These are phyloP conservation scores for Rafetus swinhoei DNA, from an alignment of 2,113 vertebrate species.

Conservation along the genomic window DNA sequence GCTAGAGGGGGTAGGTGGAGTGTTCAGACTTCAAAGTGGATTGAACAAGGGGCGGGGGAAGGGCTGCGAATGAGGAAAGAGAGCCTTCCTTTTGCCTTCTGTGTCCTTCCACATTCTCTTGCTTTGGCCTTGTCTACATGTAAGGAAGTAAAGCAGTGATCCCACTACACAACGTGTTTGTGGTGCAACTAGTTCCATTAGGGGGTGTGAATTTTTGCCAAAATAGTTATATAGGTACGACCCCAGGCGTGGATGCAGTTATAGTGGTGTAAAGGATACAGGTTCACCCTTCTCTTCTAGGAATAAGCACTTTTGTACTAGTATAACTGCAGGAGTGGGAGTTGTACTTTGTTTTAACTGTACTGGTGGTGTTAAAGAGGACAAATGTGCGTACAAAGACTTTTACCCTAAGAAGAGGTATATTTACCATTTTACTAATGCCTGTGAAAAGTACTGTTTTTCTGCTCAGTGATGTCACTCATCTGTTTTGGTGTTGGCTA, in stretches of 20 bases:
- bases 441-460: background rate
- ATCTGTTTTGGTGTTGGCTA: background rate
- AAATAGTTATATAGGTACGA: background rate
- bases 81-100: background rate
- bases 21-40: background rate
- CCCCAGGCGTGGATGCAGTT: background rate
- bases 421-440: background rate
- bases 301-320: background rate
- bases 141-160: background rate
- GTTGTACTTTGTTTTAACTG: background rate
- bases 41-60: constrained; percentile 3
- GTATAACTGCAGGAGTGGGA: rapidly evolving
- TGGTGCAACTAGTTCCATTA: background rate
- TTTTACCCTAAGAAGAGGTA: background rate
- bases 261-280: background rate
- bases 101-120: background rate
- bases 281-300: background rate
- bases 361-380: background rate
- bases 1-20: background rate
- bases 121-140: background rate
- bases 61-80: background rate
- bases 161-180: background rate
- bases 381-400: background rate
- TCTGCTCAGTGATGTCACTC: background rate
- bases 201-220: background rate